These are phyloP conservation scores for Corythaixoides concolor DNA, from an alignment of 2,113 vertebrate species.

Conservation along the genomic window DNA sequence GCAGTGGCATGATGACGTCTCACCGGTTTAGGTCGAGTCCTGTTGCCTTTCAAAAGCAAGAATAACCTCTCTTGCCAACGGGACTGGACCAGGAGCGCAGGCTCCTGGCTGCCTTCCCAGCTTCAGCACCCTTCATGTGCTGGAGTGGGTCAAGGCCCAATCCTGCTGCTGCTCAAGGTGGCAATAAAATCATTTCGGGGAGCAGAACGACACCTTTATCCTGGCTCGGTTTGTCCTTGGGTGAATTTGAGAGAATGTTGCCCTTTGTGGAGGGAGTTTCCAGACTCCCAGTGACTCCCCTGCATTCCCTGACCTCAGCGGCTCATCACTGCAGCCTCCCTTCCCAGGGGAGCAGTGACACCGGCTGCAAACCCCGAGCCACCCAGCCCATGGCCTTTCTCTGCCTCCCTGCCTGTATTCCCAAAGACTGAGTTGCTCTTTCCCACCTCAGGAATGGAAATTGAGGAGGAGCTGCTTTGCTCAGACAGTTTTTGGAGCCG, in stretches of 20 bases:
- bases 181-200: not conserved
- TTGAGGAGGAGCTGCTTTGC: not conserved
- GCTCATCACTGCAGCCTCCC: not conserved
- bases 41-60: not conserved
- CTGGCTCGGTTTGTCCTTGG: not conserved
- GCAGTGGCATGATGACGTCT: not conserved
- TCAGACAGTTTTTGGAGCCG: not conserved
- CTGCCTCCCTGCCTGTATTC: not conserved
- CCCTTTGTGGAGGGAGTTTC: not conserved
- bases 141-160: not conserved
- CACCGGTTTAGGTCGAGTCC: not conserved
- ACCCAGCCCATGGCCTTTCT: fast-evolving
- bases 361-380: not conserved
- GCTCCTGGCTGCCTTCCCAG: not conserved
- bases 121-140: fast-evolving
- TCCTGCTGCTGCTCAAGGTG: not conserved
- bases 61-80: not conserved
- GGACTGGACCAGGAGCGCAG: not conserved
- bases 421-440: not conserved
- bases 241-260: not conserved
- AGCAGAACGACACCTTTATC: not conserved
- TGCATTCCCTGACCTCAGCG: not conserved
- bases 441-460: not conserved
- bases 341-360: not conserved
- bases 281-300: not conserved